phyloP scores from a whole-genome alignment of 23 tunicate species.

The Halocynthia aurantium region DNA sequence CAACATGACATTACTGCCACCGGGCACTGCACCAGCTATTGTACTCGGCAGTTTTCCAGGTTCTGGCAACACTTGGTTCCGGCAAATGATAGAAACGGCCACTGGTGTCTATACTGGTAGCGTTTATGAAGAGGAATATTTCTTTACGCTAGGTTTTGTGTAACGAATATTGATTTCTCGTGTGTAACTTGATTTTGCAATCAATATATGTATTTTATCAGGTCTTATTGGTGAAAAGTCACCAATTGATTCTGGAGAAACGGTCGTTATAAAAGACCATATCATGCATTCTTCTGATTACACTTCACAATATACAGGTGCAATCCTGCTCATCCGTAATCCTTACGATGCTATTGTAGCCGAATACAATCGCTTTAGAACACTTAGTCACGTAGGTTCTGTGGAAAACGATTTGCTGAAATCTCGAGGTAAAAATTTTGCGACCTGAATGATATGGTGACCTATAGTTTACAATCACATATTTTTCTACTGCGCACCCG shows the following conservation, averaged over 20 bases:
- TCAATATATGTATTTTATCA: neutral
- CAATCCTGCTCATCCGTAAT: neutral
- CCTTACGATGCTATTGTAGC: constrained; percentile 4
- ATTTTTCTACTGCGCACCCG: too few relatives aligned
- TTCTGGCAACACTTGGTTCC: constrained; percentile 28
- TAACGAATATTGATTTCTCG: neutral
- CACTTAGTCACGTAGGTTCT: constrained; percentile 2
- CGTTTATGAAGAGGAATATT: constrained; percentile 12
- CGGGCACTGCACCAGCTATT: neutral
- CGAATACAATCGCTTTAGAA: constrained; percentile 3
- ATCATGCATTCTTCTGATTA: neutral
- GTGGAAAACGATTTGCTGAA: neutral
- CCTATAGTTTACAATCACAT: too few relatives aligned
- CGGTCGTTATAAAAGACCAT: constrained; percentile 17
- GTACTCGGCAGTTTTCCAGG: constrained; percentile 23
- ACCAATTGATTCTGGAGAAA: neutral
- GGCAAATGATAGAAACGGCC: constrained; percentile 25
- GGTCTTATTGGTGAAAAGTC: constrained; percentile 17
- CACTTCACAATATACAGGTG: neutral
- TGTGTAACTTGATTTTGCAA: neutral
- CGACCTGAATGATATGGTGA: too few relatives aligned
- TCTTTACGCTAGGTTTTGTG: constrained; percentile 7
- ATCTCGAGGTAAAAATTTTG: neutral
- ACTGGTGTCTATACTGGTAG: constrained; percentile 30
- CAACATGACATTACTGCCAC: neutral